Percentiles rank a stretch among this genome's conserved stretches.
These are phyloP conservation scores for Acleris cristana DNA, from an alignment of 2,888 invertebrate species.

Conservation along the genomic window DNA sequence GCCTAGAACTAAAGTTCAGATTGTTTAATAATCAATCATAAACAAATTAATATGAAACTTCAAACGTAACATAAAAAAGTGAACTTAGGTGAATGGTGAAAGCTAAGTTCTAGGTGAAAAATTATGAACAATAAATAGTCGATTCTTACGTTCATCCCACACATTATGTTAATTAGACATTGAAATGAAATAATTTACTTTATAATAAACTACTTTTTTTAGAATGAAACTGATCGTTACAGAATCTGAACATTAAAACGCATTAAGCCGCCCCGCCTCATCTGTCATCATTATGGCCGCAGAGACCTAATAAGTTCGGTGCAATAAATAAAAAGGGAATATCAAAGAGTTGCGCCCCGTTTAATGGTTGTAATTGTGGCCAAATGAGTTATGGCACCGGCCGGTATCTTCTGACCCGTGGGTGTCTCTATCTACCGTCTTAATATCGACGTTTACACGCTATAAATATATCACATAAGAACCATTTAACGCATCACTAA, in stretches of 20 bases:
- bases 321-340: conserved; percentile 77
- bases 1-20: no score
- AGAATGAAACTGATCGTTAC: conserved; percentile 56
- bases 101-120: not conserved
- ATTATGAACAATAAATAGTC: conserved; percentile 23
- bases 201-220: conserved; percentile 55
- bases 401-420: conserved; percentile 58
- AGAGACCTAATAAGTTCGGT: conserved; percentile 80
- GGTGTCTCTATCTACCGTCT: conserved; percentile 66
- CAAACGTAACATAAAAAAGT: no score
- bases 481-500: conserved; percentile 69
- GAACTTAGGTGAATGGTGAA: not conserved
- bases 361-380: conserved; percentile 81
- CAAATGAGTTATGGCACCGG: conserved; percentile 77
- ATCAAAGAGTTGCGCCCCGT: conserved; percentile 80
- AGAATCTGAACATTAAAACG: conserved; percentile 61
- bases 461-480: conserved; percentile 73
- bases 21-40: no score
- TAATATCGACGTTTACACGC: conserved; percentile 78
- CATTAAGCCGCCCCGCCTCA: conserved; percentile 73
- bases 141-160: conserved; percentile 26
- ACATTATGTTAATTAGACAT: conserved; percentile 41
- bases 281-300: conserved; percentile 83
- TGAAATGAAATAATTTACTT: conserved; percentile 60
- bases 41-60: no score